phyloP scores from a whole-genome alignment of 2,113 vertebrate genomes.

The Pachyramphus minor region DNA sequence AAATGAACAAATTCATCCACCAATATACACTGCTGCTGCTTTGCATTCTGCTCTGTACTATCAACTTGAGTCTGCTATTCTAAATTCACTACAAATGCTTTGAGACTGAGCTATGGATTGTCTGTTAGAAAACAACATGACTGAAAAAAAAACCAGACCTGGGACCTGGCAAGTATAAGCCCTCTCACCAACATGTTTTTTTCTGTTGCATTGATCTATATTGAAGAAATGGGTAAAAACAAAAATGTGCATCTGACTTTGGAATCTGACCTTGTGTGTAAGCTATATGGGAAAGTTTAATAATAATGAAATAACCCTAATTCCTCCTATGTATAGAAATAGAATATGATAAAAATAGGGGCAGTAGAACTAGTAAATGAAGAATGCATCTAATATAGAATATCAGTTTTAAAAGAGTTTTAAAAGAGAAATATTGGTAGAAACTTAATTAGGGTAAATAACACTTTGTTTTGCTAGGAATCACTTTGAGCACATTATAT shows the following conservation, averaged over 20 bases:
- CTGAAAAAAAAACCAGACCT: not conserved
- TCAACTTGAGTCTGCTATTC: not conserved
- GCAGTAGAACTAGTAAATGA: not conserved
- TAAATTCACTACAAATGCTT: not conserved
- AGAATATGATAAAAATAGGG: not conserved
- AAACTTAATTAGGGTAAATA: conserved; percentile 40
- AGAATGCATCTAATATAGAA: not conserved
- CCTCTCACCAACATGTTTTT: not conserved
- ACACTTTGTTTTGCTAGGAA: not conserved
- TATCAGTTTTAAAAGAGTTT: not conserved
- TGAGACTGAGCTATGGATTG: not conserved
- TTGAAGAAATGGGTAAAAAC: not conserved
- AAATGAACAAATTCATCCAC: not conserved
- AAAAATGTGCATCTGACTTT: not conserved
- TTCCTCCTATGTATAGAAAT: not conserved
- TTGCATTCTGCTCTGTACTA: not conserved
- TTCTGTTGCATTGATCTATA: not conserved
- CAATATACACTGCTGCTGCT: not conserved
- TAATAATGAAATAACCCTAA: not conserved
- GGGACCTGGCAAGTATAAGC: not conserved
- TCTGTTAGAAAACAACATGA: not conserved
- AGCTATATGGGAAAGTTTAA: not conserved
- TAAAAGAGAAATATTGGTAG: not conserved
- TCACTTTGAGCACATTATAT: conserved; percentile 17
- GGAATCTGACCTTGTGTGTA: not conserved